Conservation (phyloP, 2,797 vertebrate genomes). For the Poecilia picta region DNA sequence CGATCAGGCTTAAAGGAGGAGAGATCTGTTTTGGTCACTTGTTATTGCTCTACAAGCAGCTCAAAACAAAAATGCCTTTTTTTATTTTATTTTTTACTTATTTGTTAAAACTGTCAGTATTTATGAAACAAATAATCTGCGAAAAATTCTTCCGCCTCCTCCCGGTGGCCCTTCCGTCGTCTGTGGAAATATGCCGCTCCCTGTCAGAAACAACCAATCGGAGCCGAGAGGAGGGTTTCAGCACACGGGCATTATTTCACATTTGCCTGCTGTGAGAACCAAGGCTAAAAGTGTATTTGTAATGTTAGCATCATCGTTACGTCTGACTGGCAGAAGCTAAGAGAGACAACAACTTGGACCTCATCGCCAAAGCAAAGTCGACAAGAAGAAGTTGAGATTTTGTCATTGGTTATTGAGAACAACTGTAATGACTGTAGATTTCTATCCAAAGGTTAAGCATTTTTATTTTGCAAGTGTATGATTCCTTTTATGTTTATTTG, state of each 20-base stretch:
- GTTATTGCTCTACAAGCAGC: background rate
- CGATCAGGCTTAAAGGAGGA: conserved; percentile 27
- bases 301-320: background rate
- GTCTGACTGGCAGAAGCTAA: background rate
- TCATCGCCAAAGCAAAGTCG: background rate
- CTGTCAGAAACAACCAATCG: too few species aligned
- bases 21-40: background rate
- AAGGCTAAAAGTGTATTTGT: too few species aligned
- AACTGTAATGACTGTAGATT: too few species aligned
- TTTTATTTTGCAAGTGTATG: background rate
- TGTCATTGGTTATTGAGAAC: background rate
- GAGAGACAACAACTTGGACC: background rate
- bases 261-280: too few species aligned
- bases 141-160: too few species aligned
- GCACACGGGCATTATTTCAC: too few species aligned
- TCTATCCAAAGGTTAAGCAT: background rate
- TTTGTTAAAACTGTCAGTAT: too few species aligned
- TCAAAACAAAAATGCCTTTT: background rate
- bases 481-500: background rate
- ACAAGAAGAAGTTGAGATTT: background rate
- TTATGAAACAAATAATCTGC: too few species aligned
- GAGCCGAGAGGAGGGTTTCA: too few species aligned
- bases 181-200: too few species aligned
- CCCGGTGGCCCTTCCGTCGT: too few species aligned
- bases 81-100: too few species aligned